These are phyloP conservation scores for Odontamblyopus rebecca DNA, from an alignment of 2,797 vertebrate genomes.

Conservation along the genomic window DNA sequence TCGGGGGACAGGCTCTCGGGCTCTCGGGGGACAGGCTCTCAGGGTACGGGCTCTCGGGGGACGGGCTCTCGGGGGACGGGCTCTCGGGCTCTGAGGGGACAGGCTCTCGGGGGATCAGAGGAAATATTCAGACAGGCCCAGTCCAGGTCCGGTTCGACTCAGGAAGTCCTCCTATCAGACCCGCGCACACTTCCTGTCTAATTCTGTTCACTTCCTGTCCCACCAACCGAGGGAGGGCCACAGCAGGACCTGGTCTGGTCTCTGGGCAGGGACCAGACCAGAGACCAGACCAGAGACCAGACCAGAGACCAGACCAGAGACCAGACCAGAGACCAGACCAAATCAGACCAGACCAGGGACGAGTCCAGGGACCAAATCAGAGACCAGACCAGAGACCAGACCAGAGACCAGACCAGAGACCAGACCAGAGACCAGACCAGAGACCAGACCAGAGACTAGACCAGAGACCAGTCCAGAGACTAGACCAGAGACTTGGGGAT, in stretches of 20 bases:
- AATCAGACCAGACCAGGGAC: not conserved
- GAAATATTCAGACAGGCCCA: not conserved
- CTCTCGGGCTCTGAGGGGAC: too few species aligned
- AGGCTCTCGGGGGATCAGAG: not conserved
- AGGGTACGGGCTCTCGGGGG: too few species aligned
- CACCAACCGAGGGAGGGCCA: not conserved
- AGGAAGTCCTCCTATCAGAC: slow-evolving; percentile 1
- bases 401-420: not conserved
- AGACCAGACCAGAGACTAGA: too few species aligned
- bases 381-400: not conserved
- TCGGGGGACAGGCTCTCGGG: too few species aligned
- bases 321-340: not conserved
- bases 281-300: not conserved
- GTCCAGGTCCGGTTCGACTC: not conserved
- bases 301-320: not conserved
- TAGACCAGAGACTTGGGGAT: not conserved
- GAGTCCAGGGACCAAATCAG: not conserved
- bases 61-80: too few species aligned
- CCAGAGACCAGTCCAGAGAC: not conserved
- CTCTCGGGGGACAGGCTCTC: too few species aligned
- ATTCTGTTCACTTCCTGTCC: slow-evolving; percentile 1
- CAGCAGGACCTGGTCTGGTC: not conserved
- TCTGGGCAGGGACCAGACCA: not conserved
- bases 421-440: not conserved
- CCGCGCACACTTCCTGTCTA: not conserved